Conservation (phyloP, 1,140 invertebrate genomes). For the Zeugodacus cucurbitae region DNA sequence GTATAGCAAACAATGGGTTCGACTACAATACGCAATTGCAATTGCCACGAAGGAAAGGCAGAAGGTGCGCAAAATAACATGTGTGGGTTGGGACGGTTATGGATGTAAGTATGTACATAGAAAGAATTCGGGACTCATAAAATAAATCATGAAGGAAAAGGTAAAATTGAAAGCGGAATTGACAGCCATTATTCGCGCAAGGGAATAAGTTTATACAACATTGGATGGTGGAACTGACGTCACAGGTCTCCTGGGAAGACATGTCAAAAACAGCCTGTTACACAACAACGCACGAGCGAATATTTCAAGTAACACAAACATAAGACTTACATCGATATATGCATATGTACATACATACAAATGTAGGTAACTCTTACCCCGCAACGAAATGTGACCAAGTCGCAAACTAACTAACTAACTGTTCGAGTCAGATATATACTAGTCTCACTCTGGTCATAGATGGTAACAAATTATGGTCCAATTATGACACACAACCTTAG, state of each 20-base stretch:
- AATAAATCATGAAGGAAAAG: conserved; percentile 1
- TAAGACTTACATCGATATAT: not conserved
- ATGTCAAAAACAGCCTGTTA: conserved; percentile 12
- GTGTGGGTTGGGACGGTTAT: not conserved
- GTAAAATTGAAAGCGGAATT: not conserved
- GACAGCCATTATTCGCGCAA: not conserved
- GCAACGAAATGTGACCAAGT: too few relatives aligned
- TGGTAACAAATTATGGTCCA: too few relatives aligned
- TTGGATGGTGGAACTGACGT: not conserved
- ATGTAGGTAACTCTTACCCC: too few relatives aligned
- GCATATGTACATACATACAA: not conserved
- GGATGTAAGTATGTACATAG: not conserved
- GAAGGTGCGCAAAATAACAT: not conserved
- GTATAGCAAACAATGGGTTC: not conserved
- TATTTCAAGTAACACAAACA: not conserved
- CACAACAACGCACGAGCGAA: not conserved
- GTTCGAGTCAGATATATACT: too few relatives aligned
- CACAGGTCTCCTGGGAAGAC: conserved; percentile 2
- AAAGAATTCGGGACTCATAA: not conserved
- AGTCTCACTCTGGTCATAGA: too few relatives aligned
- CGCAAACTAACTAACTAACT: too few relatives aligned
- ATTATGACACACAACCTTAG: too few relatives aligned
- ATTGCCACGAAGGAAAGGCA: not conserved
- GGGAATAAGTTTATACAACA: not conserved
- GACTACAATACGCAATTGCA: not conserved